Base-by-base conservation (phyloP, 1,140 invertebrate genomes). In the Carposina sasakii region DNA sequence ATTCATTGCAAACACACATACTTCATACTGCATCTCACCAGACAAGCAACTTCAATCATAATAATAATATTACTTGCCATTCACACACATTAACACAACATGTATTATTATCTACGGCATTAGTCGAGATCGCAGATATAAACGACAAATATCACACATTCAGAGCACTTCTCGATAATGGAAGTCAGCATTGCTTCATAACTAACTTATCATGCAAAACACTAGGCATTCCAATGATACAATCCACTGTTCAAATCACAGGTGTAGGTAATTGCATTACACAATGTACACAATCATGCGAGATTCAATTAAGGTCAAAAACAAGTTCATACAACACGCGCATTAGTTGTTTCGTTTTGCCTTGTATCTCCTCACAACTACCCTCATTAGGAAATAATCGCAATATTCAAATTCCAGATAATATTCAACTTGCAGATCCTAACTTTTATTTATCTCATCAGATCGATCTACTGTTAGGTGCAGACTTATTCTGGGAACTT, bases 401-500 rank as follows among this genome's bases (percentile, higher is more conserved):
- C 39, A 17, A 37, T n/a, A 10, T 48, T 17, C 10, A 39, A 10
- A 15, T 48, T 2, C 45, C 33, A 26, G 6, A 16, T 8, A n/a
- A 37, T 23, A 12, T 49, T 15, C n/a, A 17, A 10, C 23, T 49
- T 4, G 30, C 47, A 3, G 47, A 48, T 42, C 39, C 47, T 16
- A 31, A 33, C 4, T 49, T 49, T 30, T 16, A 49, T 15, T 10
- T 3, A 17, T 39, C 39, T 2, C 9, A 17, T n/a, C 9, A 24
- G 12, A 20, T 49, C 10, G 47, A 49, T 24, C 10, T 48, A 10
- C 2, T 48, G 16, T 12, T 48, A 5, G 34, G 34, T 12, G 37
- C 23, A 6, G 46, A 41, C 6, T 5, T 41, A 28, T 49, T 42
- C 34, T 49, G 47, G 47, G 47, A 49, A 12, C 1, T 49, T 19